Conservation (phyloP, 2,113 vertebrate genomes). For the Toxotes chatareus region DNA sequence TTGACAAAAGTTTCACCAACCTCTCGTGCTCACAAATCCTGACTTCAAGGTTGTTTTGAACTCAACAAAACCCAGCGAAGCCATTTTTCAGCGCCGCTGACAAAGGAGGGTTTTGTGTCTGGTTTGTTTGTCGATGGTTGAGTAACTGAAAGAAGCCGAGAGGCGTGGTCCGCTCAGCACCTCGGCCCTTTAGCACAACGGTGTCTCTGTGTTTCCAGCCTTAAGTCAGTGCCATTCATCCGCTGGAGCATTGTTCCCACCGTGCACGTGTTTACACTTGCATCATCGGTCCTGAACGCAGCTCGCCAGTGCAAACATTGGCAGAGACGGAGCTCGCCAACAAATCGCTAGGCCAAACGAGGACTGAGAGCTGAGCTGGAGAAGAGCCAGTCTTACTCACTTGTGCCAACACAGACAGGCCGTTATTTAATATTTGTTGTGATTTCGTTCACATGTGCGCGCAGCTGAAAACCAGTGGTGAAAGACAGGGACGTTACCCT, state of each 20-base stretch:
- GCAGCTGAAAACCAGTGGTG: neutral
- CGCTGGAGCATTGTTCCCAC: conserved; percentile 13
- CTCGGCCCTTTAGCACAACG: conserved; percentile 2
- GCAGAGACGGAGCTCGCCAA: neutral
- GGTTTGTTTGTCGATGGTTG: conserved; percentile 39
- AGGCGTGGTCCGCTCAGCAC: conserved; percentile 43
- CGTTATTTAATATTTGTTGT: neutral
- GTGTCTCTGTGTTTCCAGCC: conserved; percentile 27
- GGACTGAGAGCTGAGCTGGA: neutral
- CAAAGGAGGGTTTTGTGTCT: conserved; percentile 46
- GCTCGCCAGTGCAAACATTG: neutral
- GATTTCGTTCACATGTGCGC: neutral
- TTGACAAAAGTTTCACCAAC: neutral
- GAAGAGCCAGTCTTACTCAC: neutral
- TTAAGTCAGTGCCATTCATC: conserved; percentile 18
- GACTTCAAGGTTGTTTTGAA: conserved; percentile 28
- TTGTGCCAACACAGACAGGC: neutral
- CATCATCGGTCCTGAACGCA: conserved; percentile 17
- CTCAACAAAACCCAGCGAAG: neutral
- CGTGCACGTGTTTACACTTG: conserved; percentile 2
- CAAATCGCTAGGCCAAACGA: neutral
- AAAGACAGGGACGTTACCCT: neutral
- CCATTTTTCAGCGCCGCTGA: conserved; percentile 3
- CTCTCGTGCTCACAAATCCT: neutral
- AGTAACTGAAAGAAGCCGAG: neutral